Evolutionary conservation across 2,888 invertebrate genomes (phyloP).

Genomic region (Tenthredo amoena): DNA sequence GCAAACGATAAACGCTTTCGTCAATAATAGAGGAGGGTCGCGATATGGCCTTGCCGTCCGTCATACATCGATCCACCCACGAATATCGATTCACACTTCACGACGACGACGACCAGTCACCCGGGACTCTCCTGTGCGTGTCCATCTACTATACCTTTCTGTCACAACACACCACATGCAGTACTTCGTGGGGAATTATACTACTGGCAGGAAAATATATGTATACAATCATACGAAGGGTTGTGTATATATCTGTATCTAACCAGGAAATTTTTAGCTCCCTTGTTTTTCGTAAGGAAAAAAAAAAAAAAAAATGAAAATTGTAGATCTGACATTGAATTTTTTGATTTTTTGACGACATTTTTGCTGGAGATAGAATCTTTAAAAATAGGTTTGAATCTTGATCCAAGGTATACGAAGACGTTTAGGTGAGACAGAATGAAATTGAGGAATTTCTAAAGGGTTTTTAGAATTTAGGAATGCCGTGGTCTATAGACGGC

Average conservation of each 20-base stretch:
- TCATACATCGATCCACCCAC: slow-evolving; percentile 68
- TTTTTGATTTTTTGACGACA: background rate
- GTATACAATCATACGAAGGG: background rate
- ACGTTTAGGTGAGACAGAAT: background rate
- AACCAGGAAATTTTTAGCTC: background rate
- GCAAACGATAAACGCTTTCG: slow-evolving; percentile 65
- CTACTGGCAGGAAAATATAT: background rate
- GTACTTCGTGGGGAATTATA: background rate
- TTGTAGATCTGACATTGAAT: background rate
- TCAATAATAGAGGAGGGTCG: slow-evolving; percentile 74
- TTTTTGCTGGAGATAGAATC: background rate
- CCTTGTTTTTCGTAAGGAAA: too few species aligned
- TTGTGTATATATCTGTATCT: background rate
- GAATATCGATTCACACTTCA: slow-evolving; percentile 68
- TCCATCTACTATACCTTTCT: slow-evolving; percentile 18
- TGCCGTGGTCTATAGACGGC: background rate
- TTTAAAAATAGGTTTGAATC: background rate
- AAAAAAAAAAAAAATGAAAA: too few species aligned
- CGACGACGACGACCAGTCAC: slow-evolving; percentile 39
- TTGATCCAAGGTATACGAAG: background rate
- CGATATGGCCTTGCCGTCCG: slow-evolving; percentile 69
- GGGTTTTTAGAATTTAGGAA: background rate
- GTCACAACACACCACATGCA: background rate
- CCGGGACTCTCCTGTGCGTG: slow-evolving; percentile 12
- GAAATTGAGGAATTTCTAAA: background rate